phyloP scores from a whole-genome alignment of 1,140 invertebrate species.

The Bombus ignitus region DNA sequence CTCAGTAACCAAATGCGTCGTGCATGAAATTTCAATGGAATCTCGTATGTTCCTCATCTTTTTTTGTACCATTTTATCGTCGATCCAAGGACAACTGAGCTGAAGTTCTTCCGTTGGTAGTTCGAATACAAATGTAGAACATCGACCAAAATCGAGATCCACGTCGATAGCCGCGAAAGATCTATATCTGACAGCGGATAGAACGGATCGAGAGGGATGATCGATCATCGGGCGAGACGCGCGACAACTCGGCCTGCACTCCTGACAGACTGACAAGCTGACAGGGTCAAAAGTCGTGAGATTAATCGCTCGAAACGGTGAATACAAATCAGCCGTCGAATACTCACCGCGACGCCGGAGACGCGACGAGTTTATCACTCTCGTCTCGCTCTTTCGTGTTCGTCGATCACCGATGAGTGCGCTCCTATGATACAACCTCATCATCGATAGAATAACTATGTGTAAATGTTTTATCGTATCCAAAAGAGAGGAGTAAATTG shows the following conservation, averaged over 20 bases:
- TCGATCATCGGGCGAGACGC: constrained; percentile 44
- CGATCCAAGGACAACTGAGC: not conserved
- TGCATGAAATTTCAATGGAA: constrained; percentile 1
- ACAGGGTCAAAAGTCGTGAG: constrained; percentile 59
- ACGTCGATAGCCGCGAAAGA: constrained; percentile 27
- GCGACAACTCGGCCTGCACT: constrained; percentile 28
- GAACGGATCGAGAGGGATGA: constrained; percentile 48
- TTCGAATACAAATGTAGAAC: constrained; percentile 6
- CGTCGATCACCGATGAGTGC: not conserved
- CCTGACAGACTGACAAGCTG: constrained; percentile 43
- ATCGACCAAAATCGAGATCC: constrained; percentile 1
- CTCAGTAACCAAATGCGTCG: no score
- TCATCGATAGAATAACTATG: not conserved
- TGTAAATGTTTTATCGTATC: no score
- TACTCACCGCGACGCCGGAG: constrained; percentile 8
- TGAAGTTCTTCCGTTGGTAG: not conserved
- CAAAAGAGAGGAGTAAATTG: not conserved
- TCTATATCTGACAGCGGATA: constrained; percentile 43
- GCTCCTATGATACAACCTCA: no score
- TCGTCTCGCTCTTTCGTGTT: not conserved
- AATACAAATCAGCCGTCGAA: constrained; percentile 58
- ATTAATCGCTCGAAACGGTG: constrained; percentile 56
- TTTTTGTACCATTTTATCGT: not conserved
- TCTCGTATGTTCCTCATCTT: no score
- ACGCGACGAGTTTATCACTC: constrained; percentile 28